Evolutionary conservation across 2,113 vertebrate genomes (phyloP), one percentile per base, ranked within the genome.

Genomic region (Synodontis membranacea): DNA sequence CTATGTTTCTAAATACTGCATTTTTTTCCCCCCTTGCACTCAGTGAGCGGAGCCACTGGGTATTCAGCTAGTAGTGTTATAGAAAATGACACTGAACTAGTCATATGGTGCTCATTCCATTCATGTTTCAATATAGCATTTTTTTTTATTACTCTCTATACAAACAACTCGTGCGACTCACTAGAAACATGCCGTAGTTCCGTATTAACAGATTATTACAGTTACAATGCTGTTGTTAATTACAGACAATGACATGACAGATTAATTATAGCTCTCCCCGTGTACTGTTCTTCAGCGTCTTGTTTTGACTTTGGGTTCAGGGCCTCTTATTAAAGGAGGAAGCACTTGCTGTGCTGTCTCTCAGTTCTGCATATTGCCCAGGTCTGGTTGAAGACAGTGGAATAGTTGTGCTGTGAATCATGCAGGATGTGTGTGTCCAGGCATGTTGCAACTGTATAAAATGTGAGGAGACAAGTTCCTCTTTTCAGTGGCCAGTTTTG

Each of bases 401-500:
- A 86, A 92, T 89, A 34, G 52, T 86, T 85, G 25, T 42, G 86
- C 62, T 80, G 83, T 94, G 90, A 91, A 88, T 92, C 92, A 92
- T 15, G 11, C 54, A 23, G 72, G 85, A 87, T 86, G 88, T 91
- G 88, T 91, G 89, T 86, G 78, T 81, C 7, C 21, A 17, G 79
- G 60, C 91, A 46, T 92, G 93, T 93, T 89, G 89, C 56, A 91
- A 93, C 91, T 17, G 0, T 72, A 88, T 78, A 80, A 66, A 19
- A 81, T 86, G 86, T 74, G 66, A 84, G 76, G 56, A 62, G 39
- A 84, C 76, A 84, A 39, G 42, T 87, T 82, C 23, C 70, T 72
- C 39, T 87, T 54, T 39, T 75, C 64, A 56, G 25, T 85, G 31
- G 3, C n/a, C 28, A 54, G 54, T 78, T 42, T 74, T 75, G 42